Evolutionary conservation across 2,888 invertebrate genomes (phyloP), one percentile per base, ranked within the genome.

Genomic region (Poecilus cupreus): DNA sequence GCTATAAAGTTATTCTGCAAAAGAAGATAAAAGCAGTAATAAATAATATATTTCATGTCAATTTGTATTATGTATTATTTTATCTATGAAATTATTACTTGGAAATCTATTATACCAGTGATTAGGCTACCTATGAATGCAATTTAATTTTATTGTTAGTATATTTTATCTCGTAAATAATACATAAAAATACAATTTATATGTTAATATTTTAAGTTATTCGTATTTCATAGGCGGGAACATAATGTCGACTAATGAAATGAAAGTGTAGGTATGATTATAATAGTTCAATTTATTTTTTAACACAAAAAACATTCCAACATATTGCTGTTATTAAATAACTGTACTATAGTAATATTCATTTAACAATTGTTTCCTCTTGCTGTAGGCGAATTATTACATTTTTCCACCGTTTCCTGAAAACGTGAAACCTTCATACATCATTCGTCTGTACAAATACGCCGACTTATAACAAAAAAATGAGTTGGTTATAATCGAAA

Each of bases 391-490:
- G 39, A 39, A 13, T 43, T 43, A n/a, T 43, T 43, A n/a, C 10
- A 43, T 5, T 5, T 39, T 39, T 39, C 39, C 3, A 8, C 10
- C 26, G 26, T 60, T 60, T 60, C 22, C 60, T 13, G 60, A 60
- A 60, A 60, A 60, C 60, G 60, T 60, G 60, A 60, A 60, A 60
- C 24, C 24, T 60, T 24, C 60, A 60, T 60, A 60, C 60, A 60
- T 60, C 60, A 60, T 60, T 22, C 22, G 24, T 24, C 26, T 24
- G 24, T 43, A 43, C 43, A 43, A 60, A 60, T 60, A 24, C 60
- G 24, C 13, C 26, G 60, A 24, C 60, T 60, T n/a, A 60, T 43
- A 43, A 43, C 43, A 32, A 32, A 54, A 57, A 60, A 60, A 60
- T 60, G 60, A 60, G 26, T 60, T n/a, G n/a, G n/a, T n/a, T 60